These are phyloP conservation scores for Anolis sagrei DNA, from an alignment of 2,113 vertebrate genomes.

Conservation along the genomic window DNA sequence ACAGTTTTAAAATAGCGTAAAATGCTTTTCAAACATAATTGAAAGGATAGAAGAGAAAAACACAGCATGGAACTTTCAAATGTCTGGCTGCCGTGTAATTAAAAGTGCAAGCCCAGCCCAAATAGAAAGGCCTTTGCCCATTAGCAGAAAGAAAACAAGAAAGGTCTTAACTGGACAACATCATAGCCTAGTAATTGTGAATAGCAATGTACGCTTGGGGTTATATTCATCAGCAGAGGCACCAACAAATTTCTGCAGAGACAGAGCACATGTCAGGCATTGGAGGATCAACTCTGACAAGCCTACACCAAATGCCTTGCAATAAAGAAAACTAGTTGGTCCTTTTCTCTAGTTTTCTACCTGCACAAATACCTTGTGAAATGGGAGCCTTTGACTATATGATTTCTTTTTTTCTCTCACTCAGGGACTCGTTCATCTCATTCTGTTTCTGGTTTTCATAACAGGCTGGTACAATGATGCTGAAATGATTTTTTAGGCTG, in stretches of 20 bases:
- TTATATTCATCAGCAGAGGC: neutral
- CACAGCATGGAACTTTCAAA: too few relatives aligned
- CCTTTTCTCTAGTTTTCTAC: neutral
- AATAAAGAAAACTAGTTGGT: neutral
- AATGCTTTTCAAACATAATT: too few relatives aligned
- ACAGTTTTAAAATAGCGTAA: too few relatives aligned
- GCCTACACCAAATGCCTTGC: neutral
- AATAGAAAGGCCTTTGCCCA: too few relatives aligned
- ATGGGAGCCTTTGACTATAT: neutral
- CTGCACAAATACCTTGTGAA: neutral
- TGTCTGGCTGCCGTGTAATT: too few relatives aligned
- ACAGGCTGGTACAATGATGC: neutral
- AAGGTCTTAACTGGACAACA: too few relatives aligned
- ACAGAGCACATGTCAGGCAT: neutral
- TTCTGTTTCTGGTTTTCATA: neutral
- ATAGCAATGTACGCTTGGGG: too few relatives aligned
- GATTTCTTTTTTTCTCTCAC: neutral
- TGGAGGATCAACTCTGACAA: neutral
- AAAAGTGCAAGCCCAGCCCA: too few relatives aligned
- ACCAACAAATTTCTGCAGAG: neutral
- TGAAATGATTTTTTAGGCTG: neutral
- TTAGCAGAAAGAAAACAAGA: too few relatives aligned
- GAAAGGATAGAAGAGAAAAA: too few relatives aligned
- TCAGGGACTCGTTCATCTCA: neutral
- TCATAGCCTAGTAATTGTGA: too few relatives aligned